phyloP scores from a whole-genome alignment of 2,888 invertebrate species.

The Hipparchia sbordonii region DNA sequence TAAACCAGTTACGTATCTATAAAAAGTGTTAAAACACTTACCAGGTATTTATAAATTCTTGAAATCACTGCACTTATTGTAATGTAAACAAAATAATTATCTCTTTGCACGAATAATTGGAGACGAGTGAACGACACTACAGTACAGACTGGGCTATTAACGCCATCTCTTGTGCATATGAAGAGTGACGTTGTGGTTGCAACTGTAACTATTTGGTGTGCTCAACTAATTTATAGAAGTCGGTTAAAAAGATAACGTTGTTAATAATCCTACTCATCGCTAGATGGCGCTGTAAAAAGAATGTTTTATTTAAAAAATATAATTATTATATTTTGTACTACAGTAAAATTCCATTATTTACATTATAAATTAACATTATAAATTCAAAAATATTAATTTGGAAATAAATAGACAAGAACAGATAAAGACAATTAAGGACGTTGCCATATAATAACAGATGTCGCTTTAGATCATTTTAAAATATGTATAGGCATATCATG shows the following conservation, averaged over 20 bases:
- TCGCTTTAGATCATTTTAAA: constrained; percentile 8
- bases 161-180: constrained; percentile 25
- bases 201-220: constrained; percentile 6
- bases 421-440: neutral
- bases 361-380: too few relatives aligned
- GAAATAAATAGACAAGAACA: neutral
- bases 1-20: neutral
- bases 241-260: neutral
- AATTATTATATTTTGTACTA: too few relatives aligned
- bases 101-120: constrained; percentile 25
- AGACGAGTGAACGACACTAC: constrained; percentile 26
- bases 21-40: constrained; percentile 27
- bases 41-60: constrained; percentile 32
- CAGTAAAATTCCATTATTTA: too few relatives aligned
- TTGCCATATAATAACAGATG: constrained; percentile 39
- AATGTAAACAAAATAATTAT: constrained; percentile 40
- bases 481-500: too few relatives aligned
- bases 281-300: constrained; percentile 38
- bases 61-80: constrained; percentile 32
- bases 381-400: too few relatives aligned
- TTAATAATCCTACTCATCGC: neutral
- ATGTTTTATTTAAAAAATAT: neutral
- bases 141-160: neutral
- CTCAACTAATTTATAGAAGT: too few relatives aligned
- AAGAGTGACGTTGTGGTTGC: neutral